Evolutionary conservation across 2,888 invertebrate genomes (phyloP).

Genomic region (Luperina nickerlii): DNA sequence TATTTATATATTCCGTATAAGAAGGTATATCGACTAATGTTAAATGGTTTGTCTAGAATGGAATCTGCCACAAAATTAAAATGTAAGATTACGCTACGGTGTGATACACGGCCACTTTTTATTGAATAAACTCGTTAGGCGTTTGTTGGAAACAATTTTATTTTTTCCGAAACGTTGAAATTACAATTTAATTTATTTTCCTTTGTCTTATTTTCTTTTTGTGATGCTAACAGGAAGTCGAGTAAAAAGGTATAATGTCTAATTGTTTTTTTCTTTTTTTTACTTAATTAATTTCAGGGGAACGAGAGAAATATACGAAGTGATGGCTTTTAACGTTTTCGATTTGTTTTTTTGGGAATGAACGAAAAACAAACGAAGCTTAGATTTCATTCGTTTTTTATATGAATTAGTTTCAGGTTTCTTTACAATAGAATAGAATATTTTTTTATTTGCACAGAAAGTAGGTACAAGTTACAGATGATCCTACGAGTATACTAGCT

Average conservation of each 20-base stretch:
- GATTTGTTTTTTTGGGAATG: conserved; percentile 18
- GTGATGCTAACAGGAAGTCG: conserved; percentile 59
- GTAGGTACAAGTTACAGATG: too few relatives aligned
- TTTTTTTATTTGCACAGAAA: too few relatives aligned
- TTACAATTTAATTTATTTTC: conserved; percentile 69
- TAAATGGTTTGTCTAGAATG: conserved; percentile 3
- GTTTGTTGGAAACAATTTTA: conserved; percentile 66
- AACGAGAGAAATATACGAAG: conserved; percentile 25
- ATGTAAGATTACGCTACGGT: conserved; percentile 47
- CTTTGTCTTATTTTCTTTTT: conserved; percentile 65
- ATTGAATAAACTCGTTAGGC: conserved; percentile 71
- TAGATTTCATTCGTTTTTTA: conserved; percentile 3
- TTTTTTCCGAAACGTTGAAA: conserved; percentile 63
- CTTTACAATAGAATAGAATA: background rate
- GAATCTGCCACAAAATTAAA: background rate
- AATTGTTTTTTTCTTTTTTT: conserved; percentile 62
- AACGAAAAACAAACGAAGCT: conserved; percentile 20
- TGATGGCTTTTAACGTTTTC: conserved; percentile 35
- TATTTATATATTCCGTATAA: background rate
- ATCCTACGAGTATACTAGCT: too few relatives aligned
- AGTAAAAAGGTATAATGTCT: conserved; percentile 63
- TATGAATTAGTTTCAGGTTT: conserved; percentile 6
- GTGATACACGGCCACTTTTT: conserved; percentile 57
- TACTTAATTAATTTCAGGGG: conserved; percentile 57
- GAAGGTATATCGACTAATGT: background rate